Evolutionary conservation across 2,797 vertebrate species (phyloP).

Genomic region (Trematomus bernacchii): DNA sequence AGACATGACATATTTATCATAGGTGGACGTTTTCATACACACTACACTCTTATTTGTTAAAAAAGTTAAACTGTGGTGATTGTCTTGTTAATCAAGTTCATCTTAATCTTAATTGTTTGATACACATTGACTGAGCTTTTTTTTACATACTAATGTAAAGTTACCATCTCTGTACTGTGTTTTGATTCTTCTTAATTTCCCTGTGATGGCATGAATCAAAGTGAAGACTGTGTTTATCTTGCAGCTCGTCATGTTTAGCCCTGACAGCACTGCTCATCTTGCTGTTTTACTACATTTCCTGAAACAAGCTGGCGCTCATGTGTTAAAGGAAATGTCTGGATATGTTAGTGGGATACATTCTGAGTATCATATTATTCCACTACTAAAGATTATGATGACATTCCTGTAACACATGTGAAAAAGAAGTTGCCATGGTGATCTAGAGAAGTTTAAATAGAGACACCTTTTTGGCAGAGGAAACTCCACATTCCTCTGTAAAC

Average conservation of each 20-base stretch:
- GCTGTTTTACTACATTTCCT: background rate
- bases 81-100: no score
- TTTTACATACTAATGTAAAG: no score
- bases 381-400: constrained; percentile 5
- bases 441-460: no score
- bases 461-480: no score
- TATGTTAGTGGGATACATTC: background rate
- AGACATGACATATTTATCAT: background rate
- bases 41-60: no score
- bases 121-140: no score
- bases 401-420: background rate
- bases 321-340: background rate
- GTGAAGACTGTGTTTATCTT: background rate
- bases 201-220: background rate
- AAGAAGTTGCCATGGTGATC: no score
- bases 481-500: no score
- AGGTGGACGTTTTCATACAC: no score
- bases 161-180: no score
- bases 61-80: no score
- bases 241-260: background rate
- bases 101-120: no score
- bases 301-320: background rate
- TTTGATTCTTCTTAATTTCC: background rate
- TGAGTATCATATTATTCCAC: background rate
- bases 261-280: background rate